These are phyloP conservation scores for Eubucco bourcierii DNA, from an alignment of 2,113 vertebrate species.

Conservation along the genomic window DNA sequence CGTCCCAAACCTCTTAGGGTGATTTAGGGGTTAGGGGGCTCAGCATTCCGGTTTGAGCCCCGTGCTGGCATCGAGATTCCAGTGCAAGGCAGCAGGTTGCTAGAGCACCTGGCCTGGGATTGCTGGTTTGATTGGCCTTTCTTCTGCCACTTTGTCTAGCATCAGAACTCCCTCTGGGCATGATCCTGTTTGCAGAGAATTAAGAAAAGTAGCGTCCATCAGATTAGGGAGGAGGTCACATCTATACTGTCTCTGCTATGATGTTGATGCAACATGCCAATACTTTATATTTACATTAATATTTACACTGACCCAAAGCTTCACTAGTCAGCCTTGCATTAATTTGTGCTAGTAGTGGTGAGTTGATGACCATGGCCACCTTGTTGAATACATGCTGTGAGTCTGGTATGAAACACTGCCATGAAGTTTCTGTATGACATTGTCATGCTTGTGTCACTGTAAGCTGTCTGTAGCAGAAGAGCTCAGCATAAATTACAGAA, in stretches of 20 bases:
- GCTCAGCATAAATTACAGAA: neutral
- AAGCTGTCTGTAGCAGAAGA: neutral
- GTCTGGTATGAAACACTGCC: neutral
- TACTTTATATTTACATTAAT: neutral
- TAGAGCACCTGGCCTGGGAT: neutral
- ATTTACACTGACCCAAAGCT: neutral
- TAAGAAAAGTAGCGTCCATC: neutral
- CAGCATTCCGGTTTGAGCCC: neutral
- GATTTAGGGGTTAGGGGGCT: neutral
- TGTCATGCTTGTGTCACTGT: neutral
- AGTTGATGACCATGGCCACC: neutral
- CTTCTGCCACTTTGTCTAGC: neutral
- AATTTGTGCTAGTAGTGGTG: neutral
- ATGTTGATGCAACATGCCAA: neutral
- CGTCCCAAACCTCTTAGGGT: neutral
- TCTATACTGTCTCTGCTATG: neutral
- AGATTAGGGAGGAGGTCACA: neutral
- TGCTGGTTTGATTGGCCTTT: neutral
- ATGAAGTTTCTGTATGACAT: neutral
- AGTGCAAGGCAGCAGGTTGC: neutral
- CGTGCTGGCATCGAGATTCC: neutral
- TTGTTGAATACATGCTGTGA: neutral
- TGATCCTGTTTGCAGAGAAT: neutral
- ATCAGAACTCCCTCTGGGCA: accelerated
- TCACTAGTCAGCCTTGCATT: neutral